These are phyloP conservation scores for Gonioctena quinquepunctata DNA, from an alignment of 1,140 invertebrate species.

Conservation along the genomic window DNA sequence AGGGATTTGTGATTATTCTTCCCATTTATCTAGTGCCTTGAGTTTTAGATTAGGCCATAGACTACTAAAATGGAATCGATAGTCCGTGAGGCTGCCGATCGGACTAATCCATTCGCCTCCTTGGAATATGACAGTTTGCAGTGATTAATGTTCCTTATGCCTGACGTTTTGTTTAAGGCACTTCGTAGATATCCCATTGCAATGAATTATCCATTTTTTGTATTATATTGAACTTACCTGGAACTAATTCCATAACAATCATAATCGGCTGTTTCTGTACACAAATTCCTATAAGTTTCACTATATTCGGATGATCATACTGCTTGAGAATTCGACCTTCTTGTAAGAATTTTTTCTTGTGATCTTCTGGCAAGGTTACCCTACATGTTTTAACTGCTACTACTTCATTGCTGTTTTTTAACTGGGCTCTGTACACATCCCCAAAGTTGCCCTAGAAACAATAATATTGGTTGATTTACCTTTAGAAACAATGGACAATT, in stretches of 20 bases:
- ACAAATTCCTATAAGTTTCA: conserved; percentile 95
- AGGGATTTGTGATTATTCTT: too few relatives aligned
- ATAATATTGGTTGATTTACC: background rate
- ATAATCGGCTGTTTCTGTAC: conserved; percentile 98
- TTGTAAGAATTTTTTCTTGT: conserved; percentile 94
- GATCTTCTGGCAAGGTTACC: conserved; percentile 90
- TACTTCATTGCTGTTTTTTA: conserved; percentile 79
- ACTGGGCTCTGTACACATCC: conserved; percentile 90
- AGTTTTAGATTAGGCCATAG: too few relatives aligned
- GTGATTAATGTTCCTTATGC: too few relatives aligned
- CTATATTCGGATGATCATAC: conserved; percentile 96
- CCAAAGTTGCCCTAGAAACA: conserved; percentile 90
- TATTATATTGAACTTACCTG: conserved; percentile 66
- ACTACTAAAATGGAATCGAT: too few relatives aligned
- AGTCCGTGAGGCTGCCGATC: too few relatives aligned
- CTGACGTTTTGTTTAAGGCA: too few relatives aligned
- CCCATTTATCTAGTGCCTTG: too few relatives aligned
- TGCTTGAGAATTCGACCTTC: conserved; percentile 95
- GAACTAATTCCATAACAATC: conserved; percentile 98
- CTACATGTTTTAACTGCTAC: conserved; percentile 97
- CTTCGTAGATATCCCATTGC: too few relatives aligned
- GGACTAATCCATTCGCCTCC: too few relatives aligned
- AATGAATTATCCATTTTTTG: too few relatives aligned
- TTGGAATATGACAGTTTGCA: too few relatives aligned
- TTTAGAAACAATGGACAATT: background rate